Percentiles rank a stretch among this genome's conserved stretches.
Conservation (phyloP, 2,113 vertebrate species). For the Campylomormyrus tamandua region DNA sequence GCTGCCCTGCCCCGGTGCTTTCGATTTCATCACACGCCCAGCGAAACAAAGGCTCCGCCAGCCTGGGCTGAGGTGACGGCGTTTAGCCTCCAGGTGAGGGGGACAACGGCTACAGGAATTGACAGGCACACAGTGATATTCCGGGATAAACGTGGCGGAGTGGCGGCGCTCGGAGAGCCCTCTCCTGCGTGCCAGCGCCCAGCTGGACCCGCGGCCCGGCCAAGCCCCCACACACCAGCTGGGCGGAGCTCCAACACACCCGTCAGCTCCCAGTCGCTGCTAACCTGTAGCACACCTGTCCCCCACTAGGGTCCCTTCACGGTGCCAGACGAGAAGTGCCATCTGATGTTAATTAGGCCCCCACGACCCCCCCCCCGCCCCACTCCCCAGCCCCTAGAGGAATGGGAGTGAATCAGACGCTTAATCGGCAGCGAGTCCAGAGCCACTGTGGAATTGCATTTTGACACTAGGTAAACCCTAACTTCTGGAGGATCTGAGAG, state of each 20-base stretch:
- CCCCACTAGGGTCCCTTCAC: not conserved
- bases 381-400: not conserved
- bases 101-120: not conserved
- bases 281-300: not conserved
- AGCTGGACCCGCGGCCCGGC: not conserved
- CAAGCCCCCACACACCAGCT: not conserved
- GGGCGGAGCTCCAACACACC: not conserved
- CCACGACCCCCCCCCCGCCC: not conserved
- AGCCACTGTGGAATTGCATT: not conserved
- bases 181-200: not conserved
- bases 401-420: not conserved
- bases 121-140: not conserved
- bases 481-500: not conserved
- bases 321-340: not conserved
- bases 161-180: not conserved
- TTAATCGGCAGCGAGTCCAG: not conserved
- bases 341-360: not conserved
- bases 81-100: not conserved
- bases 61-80: not conserved
- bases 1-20: slow-evolving; percentile 33
- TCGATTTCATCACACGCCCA: slow-evolving; percentile 49
- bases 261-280: not conserved
- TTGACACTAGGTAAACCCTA: not conserved
- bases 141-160: not conserved
- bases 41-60: not conserved